phyloP scores from a whole-genome alignment of 2,888 invertebrate species.

The Morpho helenor region DNA sequence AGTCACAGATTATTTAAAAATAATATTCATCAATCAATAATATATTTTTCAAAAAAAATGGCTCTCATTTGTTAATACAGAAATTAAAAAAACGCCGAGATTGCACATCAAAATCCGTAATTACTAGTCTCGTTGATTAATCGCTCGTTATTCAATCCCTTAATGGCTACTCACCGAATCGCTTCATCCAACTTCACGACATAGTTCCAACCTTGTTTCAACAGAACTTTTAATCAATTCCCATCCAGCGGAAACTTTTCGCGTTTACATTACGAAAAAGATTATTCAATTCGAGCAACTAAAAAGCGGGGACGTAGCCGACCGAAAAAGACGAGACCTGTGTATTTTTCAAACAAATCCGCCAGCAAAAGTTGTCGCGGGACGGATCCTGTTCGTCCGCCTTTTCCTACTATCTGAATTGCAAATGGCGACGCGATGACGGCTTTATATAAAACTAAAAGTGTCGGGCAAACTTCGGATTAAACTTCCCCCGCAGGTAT shows the following conservation, averaged over 20 bases:
- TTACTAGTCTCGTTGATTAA: conserved; percentile 6
- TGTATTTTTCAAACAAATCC: conserved; percentile 72
- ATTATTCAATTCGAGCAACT: conserved; percentile 67
- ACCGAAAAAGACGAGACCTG: conserved; percentile 53
- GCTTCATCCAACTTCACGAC: conserved; percentile 9
- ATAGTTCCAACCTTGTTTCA: conserved; percentile 16
- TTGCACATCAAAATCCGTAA: background rate
- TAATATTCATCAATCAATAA: too few relatives aligned
- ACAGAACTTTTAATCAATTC: conserved; percentile 28
- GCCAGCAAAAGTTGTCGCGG: conserved; percentile 58
- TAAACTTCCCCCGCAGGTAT: conserved; percentile 73
- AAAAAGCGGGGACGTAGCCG: conserved; percentile 44
- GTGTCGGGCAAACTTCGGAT: conserved; percentile 76
- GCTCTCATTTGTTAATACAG: background rate
- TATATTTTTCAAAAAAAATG: too few relatives aligned
- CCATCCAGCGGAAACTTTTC: conserved; percentile 27
- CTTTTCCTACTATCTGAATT: conserved; percentile 76
- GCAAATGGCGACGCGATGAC: conserved; percentile 73
- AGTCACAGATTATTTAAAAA: too few relatives aligned
- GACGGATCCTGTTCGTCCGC: conserved; percentile 55
- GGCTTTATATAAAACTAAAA: conserved; percentile 75
- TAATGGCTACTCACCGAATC: conserved; percentile 11
- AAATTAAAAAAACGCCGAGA: background rate
- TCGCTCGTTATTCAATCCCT: conserved; percentile 11
- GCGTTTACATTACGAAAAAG: conserved; percentile 32